phyloP scores from a whole-genome alignment of 2,113 vertebrate species.

The Solea senegalensis region DNA sequence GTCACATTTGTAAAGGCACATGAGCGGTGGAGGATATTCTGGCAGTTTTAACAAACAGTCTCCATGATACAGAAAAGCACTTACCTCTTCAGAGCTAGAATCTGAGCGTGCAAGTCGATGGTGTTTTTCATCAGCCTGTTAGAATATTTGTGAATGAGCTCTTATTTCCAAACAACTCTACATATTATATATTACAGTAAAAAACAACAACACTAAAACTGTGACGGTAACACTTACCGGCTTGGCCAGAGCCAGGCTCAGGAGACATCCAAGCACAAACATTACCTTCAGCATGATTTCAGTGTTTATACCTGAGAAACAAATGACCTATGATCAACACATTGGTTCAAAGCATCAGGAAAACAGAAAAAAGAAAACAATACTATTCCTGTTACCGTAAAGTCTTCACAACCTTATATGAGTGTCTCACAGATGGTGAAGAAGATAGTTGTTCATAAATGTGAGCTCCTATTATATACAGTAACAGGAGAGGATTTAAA shows the following conservation, averaged over 20 bases:
- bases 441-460: slow-evolving; percentile 1
- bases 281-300: slow-evolving; percentile 69
- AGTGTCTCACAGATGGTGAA: neutral
- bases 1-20: no score
- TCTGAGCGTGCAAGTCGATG: neutral
- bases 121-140: neutral
- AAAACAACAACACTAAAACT: neutral
- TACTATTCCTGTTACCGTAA: slow-evolving; percentile 22
- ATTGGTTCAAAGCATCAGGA: no score
- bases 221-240: slow-evolving; percentile 56
- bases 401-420: slow-evolving; percentile 13
- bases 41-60: neutral
- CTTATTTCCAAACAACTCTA: neutral
- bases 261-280: slow-evolving; percentile 62
- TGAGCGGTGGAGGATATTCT: no score
- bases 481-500: neutral
- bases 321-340: neutral
- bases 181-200: neutral
- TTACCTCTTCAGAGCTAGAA: neutral
- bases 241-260: slow-evolving; percentile 57
- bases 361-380: neutral
- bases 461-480: slow-evolving; percentile 44
- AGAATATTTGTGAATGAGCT: neutral
- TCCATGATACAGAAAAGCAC: neutral
- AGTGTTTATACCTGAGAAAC: slow-evolving; percentile 32